phyloP scores from a whole-genome alignment of 1,140 invertebrate genomes.

The Battus philenor region DNA sequence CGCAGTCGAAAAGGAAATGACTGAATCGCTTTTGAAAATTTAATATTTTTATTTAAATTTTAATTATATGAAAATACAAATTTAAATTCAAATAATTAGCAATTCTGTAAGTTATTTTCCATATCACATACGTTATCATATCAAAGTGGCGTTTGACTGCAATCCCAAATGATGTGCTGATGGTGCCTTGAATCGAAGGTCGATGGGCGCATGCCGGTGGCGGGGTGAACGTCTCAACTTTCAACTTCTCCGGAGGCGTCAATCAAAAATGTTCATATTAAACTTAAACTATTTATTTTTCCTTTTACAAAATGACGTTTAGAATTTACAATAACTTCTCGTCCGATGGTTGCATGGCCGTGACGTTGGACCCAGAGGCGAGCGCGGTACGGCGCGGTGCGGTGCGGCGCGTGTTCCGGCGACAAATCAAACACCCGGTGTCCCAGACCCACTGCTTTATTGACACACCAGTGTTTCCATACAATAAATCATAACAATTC shows the following conservation, averaged over 20 bases:
- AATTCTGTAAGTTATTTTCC: too few species aligned
- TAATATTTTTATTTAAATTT: too few species aligned
- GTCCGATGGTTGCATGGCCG: slow-evolving; percentile 42
- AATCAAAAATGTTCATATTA: slow-evolving; percentile 56
- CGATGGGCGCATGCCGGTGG: too few species aligned
- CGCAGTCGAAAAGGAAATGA: too few species aligned
- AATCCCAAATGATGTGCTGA: too few species aligned
- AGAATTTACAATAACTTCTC: slow-evolving; percentile 69
- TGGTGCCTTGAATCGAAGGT: too few species aligned
- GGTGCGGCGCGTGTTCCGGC: slow-evolving; percentile 23
- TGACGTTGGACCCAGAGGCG: slow-evolving; percentile 63
- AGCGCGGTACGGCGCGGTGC: slow-evolving; percentile 37
- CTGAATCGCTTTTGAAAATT: too few species aligned
- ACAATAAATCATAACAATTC: slow-evolving; percentile 75
- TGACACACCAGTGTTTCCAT: slow-evolving; percentile 71
- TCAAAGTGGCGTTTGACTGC: too few species aligned
- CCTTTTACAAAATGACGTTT: slow-evolving; percentile 71
- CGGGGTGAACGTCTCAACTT: not conserved
- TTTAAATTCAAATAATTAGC: too few species aligned
- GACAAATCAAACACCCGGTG: slow-evolving; percentile 69
- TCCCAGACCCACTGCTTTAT: slow-evolving; percentile 73
- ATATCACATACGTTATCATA: too few species aligned
- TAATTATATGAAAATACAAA: too few species aligned
- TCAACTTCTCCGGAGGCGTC: slow-evolving; percentile 27
- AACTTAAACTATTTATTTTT: slow-evolving; percentile 75